These are phyloP conservation scores for Macrostomum cliftonense DNA, from an alignment of 2,888 invertebrate species.

Conservation along the genomic window DNA sequence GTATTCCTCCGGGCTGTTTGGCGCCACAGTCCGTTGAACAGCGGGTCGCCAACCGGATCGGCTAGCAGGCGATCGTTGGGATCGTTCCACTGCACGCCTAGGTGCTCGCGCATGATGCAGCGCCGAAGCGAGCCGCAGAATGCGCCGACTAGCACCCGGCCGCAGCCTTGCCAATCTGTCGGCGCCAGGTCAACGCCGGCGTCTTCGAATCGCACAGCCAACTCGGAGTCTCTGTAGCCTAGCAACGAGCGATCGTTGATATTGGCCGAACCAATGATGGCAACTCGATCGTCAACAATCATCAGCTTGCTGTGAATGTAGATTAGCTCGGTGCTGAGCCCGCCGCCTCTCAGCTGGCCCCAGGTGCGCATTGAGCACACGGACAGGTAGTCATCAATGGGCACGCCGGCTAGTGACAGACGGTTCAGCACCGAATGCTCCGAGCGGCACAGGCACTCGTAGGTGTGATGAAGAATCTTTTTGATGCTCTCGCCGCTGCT, in stretches of 20 bases:
- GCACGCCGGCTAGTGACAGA: constrained; percentile 46
- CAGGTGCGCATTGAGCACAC: constrained; percentile 66
- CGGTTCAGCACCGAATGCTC: constrained; percentile 61
- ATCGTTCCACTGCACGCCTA: constrained; percentile 45
- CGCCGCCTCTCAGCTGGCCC: neutral
- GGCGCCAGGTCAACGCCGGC: constrained; percentile 19
- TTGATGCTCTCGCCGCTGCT: constrained; percentile 42
- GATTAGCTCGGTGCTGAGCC: constrained; percentile 55
- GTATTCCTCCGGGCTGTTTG: constrained; percentile 63
- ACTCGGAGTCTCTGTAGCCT: constrained; percentile 77
- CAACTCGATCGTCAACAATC: constrained; percentile 71
- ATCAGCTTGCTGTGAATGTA: constrained; percentile 92
- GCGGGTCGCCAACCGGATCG: constrained; percentile 60
- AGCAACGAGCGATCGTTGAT: constrained; percentile 88
- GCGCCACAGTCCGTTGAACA: constrained; percentile 68
- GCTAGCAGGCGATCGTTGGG: constrained; percentile 43
- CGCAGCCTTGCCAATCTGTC: neutral
- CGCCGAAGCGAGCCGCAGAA: neutral
- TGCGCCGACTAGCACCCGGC: neutral
- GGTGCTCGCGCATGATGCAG: constrained; percentile 52
- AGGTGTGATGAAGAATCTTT: constrained; percentile 84
- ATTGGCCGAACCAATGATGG: constrained; percentile 90
- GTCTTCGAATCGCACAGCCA: constrained; percentile 66
- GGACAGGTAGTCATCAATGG: constrained; percentile 66
- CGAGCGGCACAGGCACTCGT: constrained; percentile 62